Conservation (phyloP, 2,113 vertebrate species). For the Laterallus jamaicensis region DNA sequence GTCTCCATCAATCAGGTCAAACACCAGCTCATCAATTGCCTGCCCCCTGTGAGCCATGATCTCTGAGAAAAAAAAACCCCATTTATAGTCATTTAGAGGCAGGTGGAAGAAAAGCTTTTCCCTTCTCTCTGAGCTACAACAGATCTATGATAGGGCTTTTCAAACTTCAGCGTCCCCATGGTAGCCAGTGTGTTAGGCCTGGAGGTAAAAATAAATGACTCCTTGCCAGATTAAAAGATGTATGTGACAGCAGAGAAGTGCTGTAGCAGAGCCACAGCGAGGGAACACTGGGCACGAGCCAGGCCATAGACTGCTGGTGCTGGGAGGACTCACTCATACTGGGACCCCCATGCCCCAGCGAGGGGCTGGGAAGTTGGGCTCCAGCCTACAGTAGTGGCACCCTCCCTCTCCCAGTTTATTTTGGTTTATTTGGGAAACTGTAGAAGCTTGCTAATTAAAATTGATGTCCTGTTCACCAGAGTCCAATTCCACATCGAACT, state of each 20-base stretch:
- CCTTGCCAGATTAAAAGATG: neutral
- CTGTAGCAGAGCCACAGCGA: fast-evolving
- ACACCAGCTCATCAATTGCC: neutral
- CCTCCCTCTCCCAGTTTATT: neutral
- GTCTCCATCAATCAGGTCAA: neutral
- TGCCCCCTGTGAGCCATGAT: neutral
- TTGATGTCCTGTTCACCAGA: neutral
- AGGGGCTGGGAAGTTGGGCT: neutral
- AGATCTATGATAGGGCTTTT: slow-evolving; percentile 39
- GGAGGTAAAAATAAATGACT: slow-evolving; percentile 29
- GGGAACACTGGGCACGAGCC: fast-evolving
- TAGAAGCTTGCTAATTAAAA: slow-evolving; percentile 32
- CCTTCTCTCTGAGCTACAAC: slow-evolving; percentile 9
- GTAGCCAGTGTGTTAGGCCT: neutral
- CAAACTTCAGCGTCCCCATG: slow-evolving; percentile 26
- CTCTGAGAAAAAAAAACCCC: neutral
- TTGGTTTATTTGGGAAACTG: neutral
- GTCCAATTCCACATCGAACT: slow-evolving; percentile 12
- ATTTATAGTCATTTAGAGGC: neutral
- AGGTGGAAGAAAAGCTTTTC: slow-evolving; percentile 6
- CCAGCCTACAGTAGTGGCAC: neutral
- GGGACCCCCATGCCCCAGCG: fast-evolving
- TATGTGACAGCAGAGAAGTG: neutral
- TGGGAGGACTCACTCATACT: neutral
- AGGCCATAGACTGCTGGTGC: fast-evolving